Evolutionary conservation across 2,888 invertebrate species (phyloP).

Genomic region (Lochmaea capreae): DNA sequence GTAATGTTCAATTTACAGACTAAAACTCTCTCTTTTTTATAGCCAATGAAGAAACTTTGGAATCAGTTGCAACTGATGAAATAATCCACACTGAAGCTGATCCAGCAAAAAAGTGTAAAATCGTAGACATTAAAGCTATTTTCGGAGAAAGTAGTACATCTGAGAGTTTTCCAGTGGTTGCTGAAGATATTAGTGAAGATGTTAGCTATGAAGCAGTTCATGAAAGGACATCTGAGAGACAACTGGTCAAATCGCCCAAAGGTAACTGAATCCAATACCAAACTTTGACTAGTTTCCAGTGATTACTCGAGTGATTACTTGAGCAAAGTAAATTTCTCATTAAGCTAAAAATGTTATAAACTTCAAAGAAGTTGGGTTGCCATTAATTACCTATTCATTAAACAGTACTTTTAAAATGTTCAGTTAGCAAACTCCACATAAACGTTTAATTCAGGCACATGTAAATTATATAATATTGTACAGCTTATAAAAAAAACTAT

Average conservation of each 20-base stretch:
- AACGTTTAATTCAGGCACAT: no score
- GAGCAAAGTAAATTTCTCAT: not conserved
- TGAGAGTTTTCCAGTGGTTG: not conserved
- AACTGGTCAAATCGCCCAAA: not conserved
- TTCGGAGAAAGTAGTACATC: not conserved
- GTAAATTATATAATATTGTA: no score
- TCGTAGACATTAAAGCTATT: not conserved
- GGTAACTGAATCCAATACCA: not conserved
- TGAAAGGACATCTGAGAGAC: constrained; percentile 1
- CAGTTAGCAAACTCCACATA: no score
- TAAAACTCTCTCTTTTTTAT: not conserved
- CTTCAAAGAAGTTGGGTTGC: not conserved
- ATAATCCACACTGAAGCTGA: not conserved
- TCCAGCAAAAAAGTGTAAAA: constrained; percentile 3
- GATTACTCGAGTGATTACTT: not conserved
- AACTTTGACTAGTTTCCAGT: not conserved
- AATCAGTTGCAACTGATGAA: not conserved
- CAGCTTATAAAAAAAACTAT: no score
- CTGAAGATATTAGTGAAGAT: not conserved
- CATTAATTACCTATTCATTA: not conserved
- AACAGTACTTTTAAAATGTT: no score
- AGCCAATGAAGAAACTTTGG: not conserved
- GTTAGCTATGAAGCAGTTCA: not conserved
- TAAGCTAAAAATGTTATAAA: not conserved
- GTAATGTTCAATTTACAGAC: not conserved